These are phyloP conservation scores for Bilobella aurantiaca DNA, from an alignment of 1,140 invertebrate species.

Conservation along the genomic window DNA sequence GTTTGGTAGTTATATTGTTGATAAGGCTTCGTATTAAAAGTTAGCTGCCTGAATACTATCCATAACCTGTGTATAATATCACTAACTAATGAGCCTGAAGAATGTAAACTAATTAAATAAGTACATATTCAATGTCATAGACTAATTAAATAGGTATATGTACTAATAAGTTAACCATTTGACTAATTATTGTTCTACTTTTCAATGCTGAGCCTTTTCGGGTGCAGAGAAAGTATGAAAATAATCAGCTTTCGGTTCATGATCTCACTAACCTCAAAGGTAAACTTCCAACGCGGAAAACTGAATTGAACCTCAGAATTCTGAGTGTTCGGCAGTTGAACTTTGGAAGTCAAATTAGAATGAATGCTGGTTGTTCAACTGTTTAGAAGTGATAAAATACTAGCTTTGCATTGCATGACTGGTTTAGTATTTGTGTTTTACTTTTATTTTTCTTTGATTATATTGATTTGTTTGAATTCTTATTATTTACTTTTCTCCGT, in stretches of 20 bases:
- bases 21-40: too few species aligned
- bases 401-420: neutral
- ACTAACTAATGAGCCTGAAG: neutral
- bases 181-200: conserved; percentile 8
- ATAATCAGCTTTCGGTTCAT: conserved; percentile 6
- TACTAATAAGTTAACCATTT: neutral
- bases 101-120: neutral
- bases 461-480: neutral
- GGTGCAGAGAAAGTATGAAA: conserved; percentile 7
- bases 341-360: neutral
- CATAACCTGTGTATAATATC: neutral
- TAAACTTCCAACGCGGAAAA: neutral
- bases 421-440: neutral
- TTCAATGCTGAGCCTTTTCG: conserved; percentile 4
- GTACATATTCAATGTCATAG: too few species aligned
- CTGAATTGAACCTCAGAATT: neutral
- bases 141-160: neutral
- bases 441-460: neutral
- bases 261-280: conserved; percentile 9
- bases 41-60: neutral
- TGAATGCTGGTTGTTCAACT: neutral
- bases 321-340: neutral
- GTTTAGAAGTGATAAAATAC: neutral
- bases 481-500: neutral
- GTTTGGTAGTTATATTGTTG: too few species aligned